Evolutionary conservation across 2,113 vertebrate species (phyloP).

Genomic region (Cygnus atratus): DNA sequence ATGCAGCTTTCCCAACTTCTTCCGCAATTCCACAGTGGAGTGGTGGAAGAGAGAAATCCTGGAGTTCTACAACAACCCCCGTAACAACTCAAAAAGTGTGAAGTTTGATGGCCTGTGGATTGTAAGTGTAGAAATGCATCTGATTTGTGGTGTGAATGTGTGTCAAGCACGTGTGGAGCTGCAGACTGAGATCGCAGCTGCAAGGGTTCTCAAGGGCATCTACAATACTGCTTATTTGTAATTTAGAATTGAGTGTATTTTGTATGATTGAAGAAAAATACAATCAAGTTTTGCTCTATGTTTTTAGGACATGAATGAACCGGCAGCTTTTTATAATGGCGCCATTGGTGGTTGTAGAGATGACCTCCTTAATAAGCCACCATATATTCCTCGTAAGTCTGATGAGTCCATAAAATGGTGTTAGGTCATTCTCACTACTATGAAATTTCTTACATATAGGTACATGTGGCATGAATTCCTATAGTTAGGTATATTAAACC

Average conservation of each 20-base stretch:
- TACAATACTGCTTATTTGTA: accelerated
- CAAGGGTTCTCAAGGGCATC: not conserved
- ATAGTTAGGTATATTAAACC: not conserved
- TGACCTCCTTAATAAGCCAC: slow-evolving; percentile 73
- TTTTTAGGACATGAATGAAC: slow-evolving; percentile 96
- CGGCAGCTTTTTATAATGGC: slow-evolving; percentile 86
- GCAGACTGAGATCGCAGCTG: not conserved
- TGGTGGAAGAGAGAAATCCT: slow-evolving; percentile 89
- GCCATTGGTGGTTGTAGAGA: slow-evolving; percentile 75
- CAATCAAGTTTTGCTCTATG: not conserved
- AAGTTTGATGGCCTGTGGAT: slow-evolving; percentile 96
- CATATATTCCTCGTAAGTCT: slow-evolving; percentile 90
- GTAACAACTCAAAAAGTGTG: not conserved
- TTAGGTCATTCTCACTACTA: not conserved
- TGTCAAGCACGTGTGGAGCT: not conserved
- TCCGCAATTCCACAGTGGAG: slow-evolving; percentile 75
- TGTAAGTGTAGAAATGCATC: slow-evolving; percentile 76
- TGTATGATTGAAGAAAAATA: not conserved
- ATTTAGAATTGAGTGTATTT: not conserved
- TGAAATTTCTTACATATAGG: not conserved
- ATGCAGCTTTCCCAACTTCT: slow-evolving; percentile 90
- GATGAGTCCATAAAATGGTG: not conserved
- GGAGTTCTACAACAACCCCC: slow-evolving; percentile 75
- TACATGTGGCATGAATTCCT: not conserved
- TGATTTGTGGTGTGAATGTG: accelerated